Conservation (phyloP, 2,797 vertebrate genomes). For the Sebastes ruberrimus region DNA sequence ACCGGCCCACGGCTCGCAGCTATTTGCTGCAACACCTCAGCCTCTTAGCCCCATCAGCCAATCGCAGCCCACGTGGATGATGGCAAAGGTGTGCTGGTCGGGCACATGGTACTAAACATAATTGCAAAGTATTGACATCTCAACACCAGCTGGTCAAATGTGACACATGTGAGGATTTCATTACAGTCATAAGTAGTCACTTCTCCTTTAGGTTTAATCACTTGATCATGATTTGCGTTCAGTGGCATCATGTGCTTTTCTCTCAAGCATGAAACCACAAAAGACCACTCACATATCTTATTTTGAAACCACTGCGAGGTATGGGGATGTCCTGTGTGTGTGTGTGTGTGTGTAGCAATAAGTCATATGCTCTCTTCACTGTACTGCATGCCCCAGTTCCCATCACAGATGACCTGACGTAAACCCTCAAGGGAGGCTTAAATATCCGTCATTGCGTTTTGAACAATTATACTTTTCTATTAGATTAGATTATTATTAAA, state of each 20-base stretch:
- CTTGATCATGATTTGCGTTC: slow-evolving; percentile 43
- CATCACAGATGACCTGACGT: slow-evolving; percentile 40
- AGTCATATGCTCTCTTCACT: slow-evolving; percentile 69
- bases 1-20: slow-evolving; percentile 64
- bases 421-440: slow-evolving; percentile 29
- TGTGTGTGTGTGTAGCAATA: slow-evolving; percentile 36
- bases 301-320: slow-evolving; percentile 59
- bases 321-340: slow-evolving; percentile 51
- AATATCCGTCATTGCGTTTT: not conserved
- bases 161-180: slow-evolving; percentile 28
- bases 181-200: slow-evolving; percentile 34
- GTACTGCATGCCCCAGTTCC: slow-evolving; percentile 53
- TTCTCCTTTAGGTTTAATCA: slow-evolving; percentile 54
- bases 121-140: slow-evolving; percentile 32
- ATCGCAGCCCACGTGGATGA: slow-evolving; percentile 39
- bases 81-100: slow-evolving; percentile 55
- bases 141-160: slow-evolving; percentile 30
- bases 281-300: slow-evolving; percentile 46
- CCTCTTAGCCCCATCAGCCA: slow-evolving; percentile 62
- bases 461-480: not conserved
- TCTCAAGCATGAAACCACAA: slow-evolving; percentile 56
- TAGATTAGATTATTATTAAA: not conserved
- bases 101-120: slow-evolving; percentile 11
- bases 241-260: slow-evolving; percentile 65
- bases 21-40: slow-evolving; percentile 76